Base-by-base conservation (phyloP, 2,797 vertebrate species). In the Galago senegalensis region DNA sequence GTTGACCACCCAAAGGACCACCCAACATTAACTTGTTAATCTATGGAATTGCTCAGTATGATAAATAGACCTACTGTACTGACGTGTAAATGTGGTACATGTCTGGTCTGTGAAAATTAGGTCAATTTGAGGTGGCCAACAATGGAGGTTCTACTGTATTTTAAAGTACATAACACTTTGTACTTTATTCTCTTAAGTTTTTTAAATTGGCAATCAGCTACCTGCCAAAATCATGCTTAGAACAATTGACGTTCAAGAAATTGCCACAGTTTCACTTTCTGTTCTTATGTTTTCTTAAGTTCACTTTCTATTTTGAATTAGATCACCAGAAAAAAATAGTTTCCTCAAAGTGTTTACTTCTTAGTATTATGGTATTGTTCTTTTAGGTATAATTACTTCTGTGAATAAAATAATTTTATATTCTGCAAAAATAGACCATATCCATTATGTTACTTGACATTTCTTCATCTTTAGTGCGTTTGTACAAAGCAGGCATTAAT, bases 381-480 rank as follows among this genome's bases (percentile, higher is more conserved):
- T 76, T 87, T 89, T 16, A 87, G 6, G 2, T 63, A 2, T 63
- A 92, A 82, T 16, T 83, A 34, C 46, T 89, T 89, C 20, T 91
- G 87, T 58, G 65, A 96, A 61, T 83, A 40, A n/a, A 86, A 6
- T 63, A n/a, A 31, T 83, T 92, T 80, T 46, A 65, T 67, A 6
- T 92, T 79, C 10, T 92, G 58, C 46, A 88, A 23, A 86, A 69
- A 46, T 14, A 61, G 63, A 53, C 5, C 34, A 7, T 58, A 53
- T 67, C 29, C 8, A 1, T 79, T 31, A 3, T 40, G 2, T 53
- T 80, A n/a, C 27, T 87, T 67, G 1, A 9, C 34, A 37, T 75
- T 46, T 8, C 29, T 43, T 83, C 3, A 49, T 83, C 40, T 34
- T 16, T 31, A 49, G 29, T 23, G 2, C 3, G 17, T 29, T 67